phyloP scores from a whole-genome alignment of 2,797 vertebrate genomes.

The Helarctos malayanus region DNA sequence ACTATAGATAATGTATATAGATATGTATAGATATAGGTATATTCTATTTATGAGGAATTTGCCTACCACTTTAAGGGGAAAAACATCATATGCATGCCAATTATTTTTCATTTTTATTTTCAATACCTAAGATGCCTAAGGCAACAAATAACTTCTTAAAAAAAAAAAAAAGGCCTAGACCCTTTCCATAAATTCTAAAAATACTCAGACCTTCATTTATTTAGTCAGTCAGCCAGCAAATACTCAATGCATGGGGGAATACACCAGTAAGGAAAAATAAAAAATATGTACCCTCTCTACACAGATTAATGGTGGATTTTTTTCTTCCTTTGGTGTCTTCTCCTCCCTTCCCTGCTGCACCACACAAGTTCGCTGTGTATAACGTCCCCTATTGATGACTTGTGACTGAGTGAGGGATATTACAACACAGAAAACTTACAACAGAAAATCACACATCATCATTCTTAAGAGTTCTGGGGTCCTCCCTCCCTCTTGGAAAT shows the following conservation, averaged over 20 bases:
- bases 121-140: neutral
- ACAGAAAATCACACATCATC: neutral
- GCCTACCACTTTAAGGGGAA: neutral
- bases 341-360: neutral
- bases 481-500: neutral
- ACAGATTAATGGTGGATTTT: neutral
- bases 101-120: conserved; percentile 53
- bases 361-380: neutral
- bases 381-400: neutral
- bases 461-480: too few species aligned
- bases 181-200: conserved; percentile 64
- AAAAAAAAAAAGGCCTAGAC: neutral
- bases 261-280: neutral
- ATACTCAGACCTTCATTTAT: neutral
- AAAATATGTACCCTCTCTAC: neutral
- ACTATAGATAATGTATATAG: neutral
- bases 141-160: neutral
- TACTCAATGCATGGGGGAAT: neutral
- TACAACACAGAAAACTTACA: neutral
- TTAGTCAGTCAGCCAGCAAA: neutral
- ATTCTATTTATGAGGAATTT: neutral
- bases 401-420: neutral
- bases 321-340: neutral
- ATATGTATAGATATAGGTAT: neutral
- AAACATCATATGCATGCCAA: neutral